Conservation (phyloP, 2,888 invertebrate species). For the Dicycla oo region DNA sequence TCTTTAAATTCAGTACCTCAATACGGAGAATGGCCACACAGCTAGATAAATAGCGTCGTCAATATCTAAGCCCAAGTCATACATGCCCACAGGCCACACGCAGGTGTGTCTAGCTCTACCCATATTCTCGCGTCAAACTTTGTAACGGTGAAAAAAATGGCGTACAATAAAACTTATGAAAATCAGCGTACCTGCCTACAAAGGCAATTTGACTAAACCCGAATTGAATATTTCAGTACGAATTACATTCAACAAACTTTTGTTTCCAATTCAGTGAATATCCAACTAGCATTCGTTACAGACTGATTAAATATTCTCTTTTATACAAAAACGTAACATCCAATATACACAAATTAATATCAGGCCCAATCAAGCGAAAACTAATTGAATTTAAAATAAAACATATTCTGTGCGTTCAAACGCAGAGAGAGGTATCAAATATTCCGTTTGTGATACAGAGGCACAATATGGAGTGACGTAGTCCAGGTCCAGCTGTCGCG, state of each 20-base stretch:
- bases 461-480: background rate
- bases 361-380: conserved; percentile 36
- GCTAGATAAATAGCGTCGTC: background rate
- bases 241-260: conserved; percentile 23
- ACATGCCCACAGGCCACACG: background rate
- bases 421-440: background rate
- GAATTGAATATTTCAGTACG: conserved; percentile 19
- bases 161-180: conserved; percentile 1
- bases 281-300: conserved; percentile 40
- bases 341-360: conserved; percentile 25
- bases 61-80: too few species aligned
- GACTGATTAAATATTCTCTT: conserved; percentile 46
- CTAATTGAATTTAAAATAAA: conserved; percentile 50
- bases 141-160: background rate
- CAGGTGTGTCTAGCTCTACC: background rate
- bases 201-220: conserved; percentile 25
- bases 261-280: conserved; percentile 31
- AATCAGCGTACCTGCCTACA: background rate
- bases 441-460: conserved; percentile 24
- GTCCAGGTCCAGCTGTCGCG: too few species aligned
- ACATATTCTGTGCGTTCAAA: conserved; percentile 28
- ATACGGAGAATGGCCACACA: too few species aligned
- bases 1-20: background rate
- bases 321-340: conserved; percentile 33
- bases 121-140: background rate